Evolutionary conservation across 2,888 invertebrate genomes (phyloP).

Genomic region (Cataglyphis altisquamis): DNA sequence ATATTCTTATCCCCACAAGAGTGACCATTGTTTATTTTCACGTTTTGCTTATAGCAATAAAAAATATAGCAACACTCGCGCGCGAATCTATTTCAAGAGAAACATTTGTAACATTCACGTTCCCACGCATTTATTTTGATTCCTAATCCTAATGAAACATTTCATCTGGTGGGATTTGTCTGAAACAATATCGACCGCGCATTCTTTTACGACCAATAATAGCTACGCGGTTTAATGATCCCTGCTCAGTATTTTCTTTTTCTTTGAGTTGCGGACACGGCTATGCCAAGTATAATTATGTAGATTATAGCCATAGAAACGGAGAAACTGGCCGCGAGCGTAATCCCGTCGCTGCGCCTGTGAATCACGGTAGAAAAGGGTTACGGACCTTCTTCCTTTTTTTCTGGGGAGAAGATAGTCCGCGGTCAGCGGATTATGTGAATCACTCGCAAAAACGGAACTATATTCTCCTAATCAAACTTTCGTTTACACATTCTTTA

Average conservation of each 20-base stretch:
- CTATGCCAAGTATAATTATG: conserved; percentile 67
- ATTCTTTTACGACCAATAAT: conserved; percentile 70
- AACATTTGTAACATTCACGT: conserved; percentile 3
- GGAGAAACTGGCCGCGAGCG: conserved; percentile 66
- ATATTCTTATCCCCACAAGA: background rate
- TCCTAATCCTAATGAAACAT: conserved; percentile 48
- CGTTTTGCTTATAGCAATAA: background rate
- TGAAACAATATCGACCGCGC: conserved; percentile 47
- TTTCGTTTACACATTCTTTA: conserved; percentile 7
- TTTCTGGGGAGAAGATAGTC: conserved; percentile 54
- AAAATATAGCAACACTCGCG: background rate
- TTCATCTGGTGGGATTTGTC: conserved; percentile 37
- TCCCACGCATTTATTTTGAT: conserved; percentile 48
- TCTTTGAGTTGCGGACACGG: conserved; percentile 35
- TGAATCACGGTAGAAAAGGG: conserved; percentile 66
- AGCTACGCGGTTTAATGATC: conserved; percentile 62
- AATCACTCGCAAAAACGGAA: conserved; percentile 35
- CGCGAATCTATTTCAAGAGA: conserved; percentile 17
- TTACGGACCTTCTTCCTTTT: conserved; percentile 49
- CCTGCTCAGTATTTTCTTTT: conserved; percentile 44
- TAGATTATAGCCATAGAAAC: conserved; percentile 69
- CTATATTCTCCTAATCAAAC: background rate
- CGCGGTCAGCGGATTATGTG: conserved; percentile 34
- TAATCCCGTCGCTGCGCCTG: conserved; percentile 50
- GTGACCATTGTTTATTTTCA: background rate